These are phyloP conservation scores for Mormyrus iriodes DNA, from an alignment of 2,113 vertebrate species.

Conservation along the genomic window DNA sequence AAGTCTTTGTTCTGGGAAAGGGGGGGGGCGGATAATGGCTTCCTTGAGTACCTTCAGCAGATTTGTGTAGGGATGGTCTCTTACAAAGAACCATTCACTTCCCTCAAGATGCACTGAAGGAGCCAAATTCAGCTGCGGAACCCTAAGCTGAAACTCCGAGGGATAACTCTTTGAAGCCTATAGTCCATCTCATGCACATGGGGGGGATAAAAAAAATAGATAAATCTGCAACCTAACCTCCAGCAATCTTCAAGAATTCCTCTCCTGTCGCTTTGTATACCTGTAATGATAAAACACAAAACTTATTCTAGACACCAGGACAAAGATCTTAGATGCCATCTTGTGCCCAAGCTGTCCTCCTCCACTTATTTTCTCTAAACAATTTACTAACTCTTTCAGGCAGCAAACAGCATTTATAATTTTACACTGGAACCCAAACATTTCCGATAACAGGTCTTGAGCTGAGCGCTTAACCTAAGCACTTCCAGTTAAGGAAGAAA, in stretches of 20 bases:
- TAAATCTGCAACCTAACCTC: slow-evolving; percentile 71
- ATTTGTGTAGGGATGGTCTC: slow-evolving; percentile 34
- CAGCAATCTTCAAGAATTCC: slow-evolving; percentile 94
- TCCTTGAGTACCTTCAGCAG: slow-evolving; percentile 43
- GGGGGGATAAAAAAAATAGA: not conserved
- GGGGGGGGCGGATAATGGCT: slow-evolving; percentile 39
- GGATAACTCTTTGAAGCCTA: not conserved
- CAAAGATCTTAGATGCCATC: not conserved
- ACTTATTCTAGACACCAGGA: not conserved
- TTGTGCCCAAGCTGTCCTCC: not conserved
- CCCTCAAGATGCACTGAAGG: slow-evolving; percentile 40
- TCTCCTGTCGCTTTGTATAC: slow-evolving; percentile 95
- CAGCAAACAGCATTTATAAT: not conserved
- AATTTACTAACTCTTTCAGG: not conserved
- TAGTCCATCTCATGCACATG: not conserved
- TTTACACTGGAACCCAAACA: not conserved
- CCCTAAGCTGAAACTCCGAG: not conserved
- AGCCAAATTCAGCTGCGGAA: slow-evolving; percentile 43
- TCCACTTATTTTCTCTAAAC: not conserved
- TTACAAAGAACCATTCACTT: slow-evolving; percentile 66
- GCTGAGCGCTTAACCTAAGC: not conserved
- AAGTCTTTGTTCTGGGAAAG: slow-evolving; percentile 41
- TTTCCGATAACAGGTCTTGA: not conserved
- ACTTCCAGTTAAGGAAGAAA: not conserved
- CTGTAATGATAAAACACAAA: slow-evolving; percentile 49